These are phyloP conservation scores for Brachyptera risi DNA, from an alignment of 2,888 invertebrate genomes.

Conservation along the genomic window DNA sequence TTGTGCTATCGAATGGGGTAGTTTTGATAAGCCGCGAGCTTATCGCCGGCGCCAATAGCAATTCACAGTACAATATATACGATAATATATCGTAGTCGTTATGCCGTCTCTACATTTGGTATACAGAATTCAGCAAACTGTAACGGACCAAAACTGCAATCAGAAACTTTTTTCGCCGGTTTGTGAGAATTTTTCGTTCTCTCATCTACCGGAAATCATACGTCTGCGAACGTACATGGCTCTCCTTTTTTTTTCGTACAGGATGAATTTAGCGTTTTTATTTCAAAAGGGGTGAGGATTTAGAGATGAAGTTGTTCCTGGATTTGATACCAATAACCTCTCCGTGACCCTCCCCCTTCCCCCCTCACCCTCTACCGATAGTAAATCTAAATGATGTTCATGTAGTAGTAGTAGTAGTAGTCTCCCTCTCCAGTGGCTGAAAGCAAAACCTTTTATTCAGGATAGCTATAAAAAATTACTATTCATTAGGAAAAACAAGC, in stretches of 20 bases:
- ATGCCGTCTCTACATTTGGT: slow-evolving; percentile 11
- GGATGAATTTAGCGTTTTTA: slow-evolving; percentile 12
- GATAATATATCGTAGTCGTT: slow-evolving; percentile 18
- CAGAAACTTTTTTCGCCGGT: slow-evolving; percentile 15
- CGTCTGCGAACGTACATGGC: slow-evolving; percentile 2
- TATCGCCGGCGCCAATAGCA: slow-evolving; percentile 8
- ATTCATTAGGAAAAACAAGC: slow-evolving; percentile 7
- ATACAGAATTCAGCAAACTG: slow-evolving; percentile 1
- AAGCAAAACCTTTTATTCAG: not conserved
- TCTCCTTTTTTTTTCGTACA: slow-evolving; percentile 4
- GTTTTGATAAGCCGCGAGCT: slow-evolving; percentile 9
- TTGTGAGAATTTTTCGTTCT: slow-evolving; percentile 8
- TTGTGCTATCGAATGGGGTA: not conserved
- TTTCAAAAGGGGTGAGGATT: slow-evolving; percentile 6
- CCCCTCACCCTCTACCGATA: no score
- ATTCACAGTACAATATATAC: slow-evolving; percentile 17
- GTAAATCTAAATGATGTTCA: no score
- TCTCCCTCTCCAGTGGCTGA: no score
- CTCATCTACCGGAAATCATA: slow-evolving; percentile 16
- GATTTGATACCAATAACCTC: slow-evolving; percentile 1
- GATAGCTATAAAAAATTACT: slow-evolving; percentile 2
- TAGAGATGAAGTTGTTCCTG: not conserved
- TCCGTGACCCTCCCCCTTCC: no score
- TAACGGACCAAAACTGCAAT: slow-evolving; percentile 10
- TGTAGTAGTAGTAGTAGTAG: no score